Base-by-base conservation (phyloP, 2,797 vertebrate genomes). In the Emys orbicularis region DNA sequence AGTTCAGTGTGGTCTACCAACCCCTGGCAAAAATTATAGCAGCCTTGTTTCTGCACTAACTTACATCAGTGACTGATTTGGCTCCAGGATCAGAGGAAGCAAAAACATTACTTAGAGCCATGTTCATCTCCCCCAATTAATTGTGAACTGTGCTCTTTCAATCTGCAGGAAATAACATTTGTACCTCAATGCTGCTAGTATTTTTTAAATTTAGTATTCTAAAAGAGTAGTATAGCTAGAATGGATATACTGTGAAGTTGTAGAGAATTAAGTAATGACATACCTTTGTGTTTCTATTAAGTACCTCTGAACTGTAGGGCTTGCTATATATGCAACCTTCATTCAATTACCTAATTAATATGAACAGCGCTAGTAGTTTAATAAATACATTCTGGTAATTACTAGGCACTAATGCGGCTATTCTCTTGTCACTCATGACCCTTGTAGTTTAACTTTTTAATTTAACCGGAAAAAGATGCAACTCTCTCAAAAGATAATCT, bases 51-150 rank as follows among this genome's bases (percentile, higher is more conserved):
- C 57, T 88, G 25, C 88, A n/a, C 49, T 49, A 59, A 12, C 18
- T 44, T 53, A 90, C 18, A 3, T 83, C 74, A 81, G 86, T 6
- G n/a, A 16, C 9, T 47, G 59, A 56, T 52, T 86, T 88, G 47
- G 74, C 86, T 86, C 4, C 18, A 82, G 57, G 88, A 89, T 61
- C 29, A 79, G 25, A 79, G 29, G 19, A 61, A 50, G 77, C 27
- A 72, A 44, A 85, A 59, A 12, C 65, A 44, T 8, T 5, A 61
- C 6, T 27, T 44, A 91, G 93, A 83, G 49, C 11, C 37, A 37
- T 47, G 5, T 85, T 85, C 91, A 81, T 8, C 1, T 83, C n/a
- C 81, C 84, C 27, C 47, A 29, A 65, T 91, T 94, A 76, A 84
- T 83, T 83, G 37, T 83, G 5, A 6, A 52, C 19, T 59, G 10